Conservation (phyloP, 2,113 vertebrate species). For the Melanostigma gelatinosum region DNA sequence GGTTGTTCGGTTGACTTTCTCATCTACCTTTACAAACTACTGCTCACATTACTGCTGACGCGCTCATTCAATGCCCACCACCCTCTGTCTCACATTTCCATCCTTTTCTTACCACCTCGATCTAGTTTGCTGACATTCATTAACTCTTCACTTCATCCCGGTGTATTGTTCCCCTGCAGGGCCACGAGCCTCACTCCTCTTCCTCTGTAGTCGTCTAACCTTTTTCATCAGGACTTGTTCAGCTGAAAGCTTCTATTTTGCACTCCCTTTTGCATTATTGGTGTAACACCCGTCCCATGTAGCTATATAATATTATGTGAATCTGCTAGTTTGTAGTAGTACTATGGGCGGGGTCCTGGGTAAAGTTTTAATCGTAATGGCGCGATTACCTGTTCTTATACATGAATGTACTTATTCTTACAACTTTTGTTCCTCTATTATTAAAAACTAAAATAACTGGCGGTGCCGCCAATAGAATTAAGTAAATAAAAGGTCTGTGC, state of each 20-base stretch:
- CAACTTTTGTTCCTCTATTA: too few species aligned
- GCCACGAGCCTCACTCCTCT: constrained; percentile 4
- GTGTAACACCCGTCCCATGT: too few species aligned
- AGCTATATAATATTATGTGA: too few species aligned
- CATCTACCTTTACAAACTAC: background rate
- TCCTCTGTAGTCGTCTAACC: constrained; percentile 16
- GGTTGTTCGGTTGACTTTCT: background rate
- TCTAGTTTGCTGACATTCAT: constrained; percentile 11
- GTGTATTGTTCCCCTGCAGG: background rate
- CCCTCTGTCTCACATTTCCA: background rate
- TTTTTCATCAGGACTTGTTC: constrained; percentile 17
- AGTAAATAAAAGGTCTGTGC: too few species aligned
- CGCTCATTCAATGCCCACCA: background rate
- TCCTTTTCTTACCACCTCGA: background rate
- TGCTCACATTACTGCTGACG: background rate
- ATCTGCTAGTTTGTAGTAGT: too few species aligned
- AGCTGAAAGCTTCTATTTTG: constrained; percentile 6
- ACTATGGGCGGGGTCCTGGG: too few species aligned
- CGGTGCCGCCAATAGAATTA: too few species aligned
- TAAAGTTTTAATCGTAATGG: too few species aligned
- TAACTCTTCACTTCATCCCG: constrained; percentile 14
- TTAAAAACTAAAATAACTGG: too few species aligned
- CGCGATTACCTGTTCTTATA: too few species aligned
- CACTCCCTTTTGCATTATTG: background rate
- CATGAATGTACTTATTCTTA: too few species aligned